Evolutionary conservation across 2,888 invertebrate genomes (phyloP).

Genomic region (Elysia crispata): DNA sequence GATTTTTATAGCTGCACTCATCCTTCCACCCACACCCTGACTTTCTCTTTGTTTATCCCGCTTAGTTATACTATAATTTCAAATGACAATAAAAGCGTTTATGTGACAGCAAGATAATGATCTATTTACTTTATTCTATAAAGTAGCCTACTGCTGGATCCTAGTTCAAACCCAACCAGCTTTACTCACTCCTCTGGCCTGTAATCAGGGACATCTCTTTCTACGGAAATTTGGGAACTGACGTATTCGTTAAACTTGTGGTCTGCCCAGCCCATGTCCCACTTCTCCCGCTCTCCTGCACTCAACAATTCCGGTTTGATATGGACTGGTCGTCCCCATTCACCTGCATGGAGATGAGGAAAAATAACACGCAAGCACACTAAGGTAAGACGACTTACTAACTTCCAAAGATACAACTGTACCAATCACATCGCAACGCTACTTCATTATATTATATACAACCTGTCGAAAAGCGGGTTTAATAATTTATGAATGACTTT

Average conservation of each 20-base stretch:
- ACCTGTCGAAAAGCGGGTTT: too few species aligned
- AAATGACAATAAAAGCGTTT: neutral
- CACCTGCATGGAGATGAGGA: slow-evolving; percentile 80
- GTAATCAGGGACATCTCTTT: slow-evolving; percentile 49
- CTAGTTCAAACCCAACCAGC: neutral
- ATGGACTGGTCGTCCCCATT: slow-evolving; percentile 91
- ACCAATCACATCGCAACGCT: too few species aligned
- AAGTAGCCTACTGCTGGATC: neutral
- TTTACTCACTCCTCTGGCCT: slow-evolving; percentile 36
- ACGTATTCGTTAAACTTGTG: slow-evolving; percentile 98
- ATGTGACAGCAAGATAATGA: neutral
- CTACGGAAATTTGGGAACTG: slow-evolving; percentile 95
- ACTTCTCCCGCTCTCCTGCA: slow-evolving; percentile 88
- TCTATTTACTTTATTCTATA: neutral
- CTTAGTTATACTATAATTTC: neutral
- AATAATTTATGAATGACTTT: too few species aligned
- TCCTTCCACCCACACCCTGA: neutral
- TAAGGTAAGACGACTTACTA: too few species aligned
- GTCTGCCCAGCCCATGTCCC: slow-evolving; percentile 95
- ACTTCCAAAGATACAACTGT: too few species aligned
- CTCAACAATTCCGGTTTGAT: slow-evolving; percentile 88
- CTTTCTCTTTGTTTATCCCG: neutral
- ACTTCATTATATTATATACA: too few species aligned
- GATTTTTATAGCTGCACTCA: neutral
- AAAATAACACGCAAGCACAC: too few species aligned